Base-by-base conservation (phyloP, 2,888 invertebrate species). In the Drosophila ochracea region DNA sequence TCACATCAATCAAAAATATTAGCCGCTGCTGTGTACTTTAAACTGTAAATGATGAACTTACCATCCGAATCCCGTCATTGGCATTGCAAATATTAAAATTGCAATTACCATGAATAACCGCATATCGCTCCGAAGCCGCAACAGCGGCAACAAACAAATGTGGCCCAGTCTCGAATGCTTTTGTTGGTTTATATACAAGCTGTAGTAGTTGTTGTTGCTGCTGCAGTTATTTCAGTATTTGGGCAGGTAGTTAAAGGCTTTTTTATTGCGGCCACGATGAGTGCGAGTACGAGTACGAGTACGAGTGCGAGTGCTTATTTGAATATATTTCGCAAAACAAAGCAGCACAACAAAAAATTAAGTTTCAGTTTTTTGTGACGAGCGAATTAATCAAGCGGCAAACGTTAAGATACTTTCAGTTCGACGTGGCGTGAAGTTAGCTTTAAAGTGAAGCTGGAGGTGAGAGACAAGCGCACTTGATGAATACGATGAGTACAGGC, bases 31-130 rank as follows among this genome's bases (percentile, higher is more conserved):
- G 31, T 49, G 13, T 30, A 16, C n/a, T 39, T 25, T 67, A 19
- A 54, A 49, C 37, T 35, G 31, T 72, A 54, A 64, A 50, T 57
- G 65, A 39, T 52, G 28, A 61, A 96, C 97, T 96, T 94, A 97
- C 97, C 97, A 97, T 95, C 97, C 97, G 93, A 97, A 96, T 94
- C 96, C 96, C 94, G 97, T 96, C 95, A 97, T 96, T 94, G 97
- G 97, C 95, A 96, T 97, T 95, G 97, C 96, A 94, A 97, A 95
- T 95, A 97, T 95, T 93, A 97, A 95, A 94, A 96, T 97, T 93
- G 97, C 95, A 94, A 96, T 96, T 94, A 97, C 96, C 94, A 97
- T 95, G 94, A 97, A 95, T 94, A 96, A 95, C 94, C 96, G 96
- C 95, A 96, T 96, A 93, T 92, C 93, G 92, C 81, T 78, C 78